A percentile compares a stretch with the other conserved stretches of the same genome.
These are phyloP conservation scores for Melanostoma scalare DNA, from an alignment of 2,888 invertebrate genomes.

Conservation along the genomic window DNA sequence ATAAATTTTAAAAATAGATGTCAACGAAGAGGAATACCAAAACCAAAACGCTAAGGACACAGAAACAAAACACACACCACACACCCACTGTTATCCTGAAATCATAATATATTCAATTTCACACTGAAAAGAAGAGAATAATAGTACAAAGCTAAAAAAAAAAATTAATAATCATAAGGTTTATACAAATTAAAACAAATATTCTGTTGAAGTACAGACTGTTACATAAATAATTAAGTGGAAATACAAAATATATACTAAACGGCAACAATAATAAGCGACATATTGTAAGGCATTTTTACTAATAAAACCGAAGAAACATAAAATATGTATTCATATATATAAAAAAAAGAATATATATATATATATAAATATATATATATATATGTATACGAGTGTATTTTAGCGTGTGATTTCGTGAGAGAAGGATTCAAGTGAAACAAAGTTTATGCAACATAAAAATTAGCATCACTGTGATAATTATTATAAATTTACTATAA, in stretches of 20 bases:
- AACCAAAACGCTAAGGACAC: constrained; percentile 61
- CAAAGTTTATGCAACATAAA: constrained; percentile 81
- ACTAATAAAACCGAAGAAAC: constrained; percentile 65
- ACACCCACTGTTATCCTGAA: constrained; percentile 73
- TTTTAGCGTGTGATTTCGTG: constrained; percentile 81
- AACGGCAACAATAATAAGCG: constrained; percentile 77
- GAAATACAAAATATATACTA: constrained; percentile 75
- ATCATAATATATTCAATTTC: constrained; percentile 69
- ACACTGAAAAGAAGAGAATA: constrained; percentile 73
- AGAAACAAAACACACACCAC: constrained; percentile 71
- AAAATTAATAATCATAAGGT: constrained; percentile 71
- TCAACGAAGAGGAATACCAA: constrained; percentile 56
- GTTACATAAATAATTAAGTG: constrained; percentile 64
- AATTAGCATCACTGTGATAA: constrained; percentile 82
- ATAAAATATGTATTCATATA: constrained; percentile 70
- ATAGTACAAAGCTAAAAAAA: constrained; percentile 70
- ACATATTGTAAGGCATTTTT: constrained; percentile 76
- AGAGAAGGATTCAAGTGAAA: constrained; percentile 78
- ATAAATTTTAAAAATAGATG: constrained; percentile 40
- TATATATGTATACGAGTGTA: constrained; percentile 73
- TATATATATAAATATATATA: constrained; percentile 73
- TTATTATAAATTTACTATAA: constrained; percentile 82
- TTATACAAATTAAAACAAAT: constrained; percentile 67
- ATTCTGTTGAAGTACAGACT: constrained; percentile 65
- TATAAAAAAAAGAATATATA: constrained; percentile 74